Conservation (phyloP, 2,113 vertebrate species). For the Cavia porcellus region DNA sequence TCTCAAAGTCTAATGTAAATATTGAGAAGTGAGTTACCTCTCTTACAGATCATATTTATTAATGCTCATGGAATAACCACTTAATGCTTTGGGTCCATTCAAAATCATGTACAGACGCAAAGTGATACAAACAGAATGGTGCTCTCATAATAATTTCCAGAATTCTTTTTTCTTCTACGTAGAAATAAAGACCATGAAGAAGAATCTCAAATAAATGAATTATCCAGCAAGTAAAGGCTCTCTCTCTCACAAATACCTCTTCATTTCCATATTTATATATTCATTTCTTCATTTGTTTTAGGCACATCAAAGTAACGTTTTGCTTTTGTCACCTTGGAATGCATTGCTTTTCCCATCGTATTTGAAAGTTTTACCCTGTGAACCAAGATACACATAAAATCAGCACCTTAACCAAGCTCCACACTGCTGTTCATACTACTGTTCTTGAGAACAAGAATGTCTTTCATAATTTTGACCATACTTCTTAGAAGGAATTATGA, state of each 20-base stretch:
- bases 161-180: not conserved
- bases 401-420: conserved; percentile 8
- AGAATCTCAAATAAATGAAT: not conserved
- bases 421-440: not conserved
- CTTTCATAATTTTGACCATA: conserved; percentile 61
- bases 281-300: not conserved
- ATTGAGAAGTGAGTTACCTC: not conserved
- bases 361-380: not conserved
- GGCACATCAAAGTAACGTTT: not conserved
- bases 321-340: conserved; percentile 2
- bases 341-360: conserved; percentile 14
- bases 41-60: not conserved
- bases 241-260: not conserved
- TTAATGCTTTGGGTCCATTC: not conserved
- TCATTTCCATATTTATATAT: not conserved
- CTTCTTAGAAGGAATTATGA: conserved; percentile 55
- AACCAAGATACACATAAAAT: conserved; percentile 35
- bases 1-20: not conserved
- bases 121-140: not conserved
- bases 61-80: not conserved
- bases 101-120: not conserved
- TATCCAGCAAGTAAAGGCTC: not conserved
- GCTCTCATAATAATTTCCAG: not conserved
- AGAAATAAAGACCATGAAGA: not conserved
- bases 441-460: conserved; percentile 40